These are phyloP conservation scores for Prietella phreatophila DNA, from an alignment of 2,113 vertebrate species.

Conservation along the genomic window DNA sequence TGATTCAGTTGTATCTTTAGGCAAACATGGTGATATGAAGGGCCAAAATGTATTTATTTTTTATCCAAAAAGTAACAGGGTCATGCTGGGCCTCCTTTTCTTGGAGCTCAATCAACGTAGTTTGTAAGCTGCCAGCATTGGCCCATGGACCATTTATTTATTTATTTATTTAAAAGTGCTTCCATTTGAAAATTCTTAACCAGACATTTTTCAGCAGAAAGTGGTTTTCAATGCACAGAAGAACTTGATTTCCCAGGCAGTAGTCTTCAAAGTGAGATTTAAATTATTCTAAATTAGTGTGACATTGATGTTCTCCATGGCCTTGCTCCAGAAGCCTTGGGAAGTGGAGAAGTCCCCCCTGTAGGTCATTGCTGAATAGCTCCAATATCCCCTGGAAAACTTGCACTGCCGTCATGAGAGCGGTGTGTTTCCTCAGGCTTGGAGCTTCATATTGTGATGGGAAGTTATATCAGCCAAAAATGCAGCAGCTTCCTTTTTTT, in stretches of 20 bases:
- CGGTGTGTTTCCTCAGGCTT: neutral
- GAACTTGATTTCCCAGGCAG: too few relatives aligned
- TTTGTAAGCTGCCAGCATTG: neutral
- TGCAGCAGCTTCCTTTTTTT: too few relatives aligned
- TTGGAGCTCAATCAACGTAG: neutral
- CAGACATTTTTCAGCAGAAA: neutral
- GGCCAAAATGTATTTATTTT: too few relatives aligned
- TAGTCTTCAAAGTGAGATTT: too few relatives aligned
- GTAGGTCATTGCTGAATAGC: neutral
- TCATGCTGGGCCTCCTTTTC: neutral
- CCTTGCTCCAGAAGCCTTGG: neutral
- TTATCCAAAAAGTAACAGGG: neutral
- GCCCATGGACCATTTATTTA: neutral
- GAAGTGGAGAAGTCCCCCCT: neutral
- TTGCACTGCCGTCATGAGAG: neutral
- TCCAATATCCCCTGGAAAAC: neutral
- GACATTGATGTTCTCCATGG: neutral
- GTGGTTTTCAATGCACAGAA: too few relatives aligned
- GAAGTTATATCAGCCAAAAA: neutral
- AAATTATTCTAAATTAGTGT: too few relatives aligned
- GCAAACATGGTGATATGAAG: neutral
- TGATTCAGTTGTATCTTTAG: too few relatives aligned
- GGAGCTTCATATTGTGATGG: neutral
- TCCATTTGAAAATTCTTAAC: neutral
- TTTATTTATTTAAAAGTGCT: too few relatives aligned